These are phyloP conservation scores for Anoplolepis gracilipes DNA, from an alignment of 1,140 invertebrate genomes.

Conservation along the genomic window DNA sequence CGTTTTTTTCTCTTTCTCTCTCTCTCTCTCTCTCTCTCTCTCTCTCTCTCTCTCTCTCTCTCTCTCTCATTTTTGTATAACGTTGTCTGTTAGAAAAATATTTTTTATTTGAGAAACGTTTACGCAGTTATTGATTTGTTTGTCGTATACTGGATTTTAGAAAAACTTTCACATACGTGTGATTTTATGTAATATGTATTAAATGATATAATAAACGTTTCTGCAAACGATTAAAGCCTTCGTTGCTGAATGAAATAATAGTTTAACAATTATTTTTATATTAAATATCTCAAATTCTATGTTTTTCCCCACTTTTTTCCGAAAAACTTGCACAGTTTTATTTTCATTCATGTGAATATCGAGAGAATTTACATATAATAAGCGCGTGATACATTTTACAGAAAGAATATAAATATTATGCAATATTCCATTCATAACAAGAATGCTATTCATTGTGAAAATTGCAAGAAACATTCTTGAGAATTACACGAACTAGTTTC, in stretches of 20 bases:
- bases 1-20: background rate
- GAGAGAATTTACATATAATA: background rate
- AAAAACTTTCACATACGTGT: background rate
- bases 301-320: background rate
- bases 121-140: conserved; percentile 19
- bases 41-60: background rate
- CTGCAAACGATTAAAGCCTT: background rate
- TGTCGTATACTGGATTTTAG: background rate
- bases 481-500: conserved; percentile 23
- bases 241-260: conserved; percentile 25
- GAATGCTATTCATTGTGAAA: conserved; percentile 6
- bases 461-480: background rate
- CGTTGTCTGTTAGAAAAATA: too few relatives aligned
- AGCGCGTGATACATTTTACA: background rate
- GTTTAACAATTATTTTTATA: conserved; percentile 3
- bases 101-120: conserved; percentile 6
- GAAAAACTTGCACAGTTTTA: background rate
- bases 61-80: too few relatives aligned
- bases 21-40: background rate
- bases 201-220: conserved; percentile 5
- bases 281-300: conserved; percentile 2
- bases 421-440: too few relatives aligned
- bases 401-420: conserved; percentile 1
- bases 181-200: conserved; percentile 16
- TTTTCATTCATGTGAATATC: background rate